Conservation (phyloP, 1,140 invertebrate species). For the Drosophila parabipectinata region DNA sequence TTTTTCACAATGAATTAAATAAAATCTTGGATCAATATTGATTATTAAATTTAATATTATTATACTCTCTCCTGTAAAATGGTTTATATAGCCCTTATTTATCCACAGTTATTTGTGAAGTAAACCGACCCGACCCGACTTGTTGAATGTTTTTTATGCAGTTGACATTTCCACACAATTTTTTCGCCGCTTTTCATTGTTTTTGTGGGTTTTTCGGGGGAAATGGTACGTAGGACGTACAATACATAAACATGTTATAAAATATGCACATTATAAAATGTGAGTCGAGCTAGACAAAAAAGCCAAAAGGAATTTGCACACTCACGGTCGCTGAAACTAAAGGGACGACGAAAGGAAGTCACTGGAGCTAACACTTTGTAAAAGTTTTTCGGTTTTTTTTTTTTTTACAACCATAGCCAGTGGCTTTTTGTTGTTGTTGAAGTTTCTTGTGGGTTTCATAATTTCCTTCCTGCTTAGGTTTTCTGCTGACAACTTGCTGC, state of each 20-base stretch:
- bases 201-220: slow-evolving; percentile 33
- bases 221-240: neutral
- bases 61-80: too few species aligned
- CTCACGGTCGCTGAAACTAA: slow-evolving; percentile 40
- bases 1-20: too few species aligned
- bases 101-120: neutral
- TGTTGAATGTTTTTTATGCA: slow-evolving; percentile 69
- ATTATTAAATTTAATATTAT: too few species aligned
- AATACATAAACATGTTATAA: slow-evolving; percentile 75
- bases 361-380: slow-evolving; percentile 31
- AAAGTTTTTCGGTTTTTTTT: slow-evolving; percentile 29
- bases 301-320: slow-evolving; percentile 72
- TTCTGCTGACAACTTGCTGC: slow-evolving; percentile 70
- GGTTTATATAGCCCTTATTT: too few species aligned
- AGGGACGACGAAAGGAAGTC: slow-evolving; percentile 12
- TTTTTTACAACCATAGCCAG: slow-evolving; percentile 6
- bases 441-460: slow-evolving; percentile 54
- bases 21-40: too few species aligned
- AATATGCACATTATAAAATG: slow-evolving; percentile 80
- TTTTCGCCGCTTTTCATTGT: slow-evolving; percentile 2
- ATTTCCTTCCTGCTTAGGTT: slow-evolving; percentile 68
- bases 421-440: slow-evolving; percentile 22
- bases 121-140: slow-evolving; percentile 31
- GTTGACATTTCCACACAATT: slow-evolving; percentile 21
- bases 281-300: slow-evolving; percentile 63